Evolutionary conservation across 1,140 invertebrate species (phyloP), one percentile per base, ranked within the genome.

Genomic region (Scaptomyza hsui): DNA sequence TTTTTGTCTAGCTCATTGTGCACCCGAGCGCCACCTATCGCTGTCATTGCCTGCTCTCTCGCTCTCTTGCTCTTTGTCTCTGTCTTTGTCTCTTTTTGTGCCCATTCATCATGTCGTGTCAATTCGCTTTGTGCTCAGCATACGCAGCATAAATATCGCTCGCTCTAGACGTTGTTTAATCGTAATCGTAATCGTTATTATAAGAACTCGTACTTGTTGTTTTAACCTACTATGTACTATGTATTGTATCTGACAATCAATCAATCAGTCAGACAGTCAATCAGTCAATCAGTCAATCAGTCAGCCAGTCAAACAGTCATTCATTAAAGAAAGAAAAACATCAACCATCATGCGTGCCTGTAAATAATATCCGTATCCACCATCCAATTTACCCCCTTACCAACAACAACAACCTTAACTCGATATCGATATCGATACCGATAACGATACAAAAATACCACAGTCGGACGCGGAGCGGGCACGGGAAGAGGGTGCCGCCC

Each of bases 381-480:
- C 62, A 75, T 83, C 79, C 79, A 83, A 77, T 83, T 70, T 83
- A 78, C 79, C 79, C 73, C 37, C 62, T 35, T 15, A 44, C 39
- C 44, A 57, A 41, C 42, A 42, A 71, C 73, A 45, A 48, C 39
- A 26, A 67, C 70, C 42, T 52, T 42, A 52, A 63, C 70, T 19
- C 51, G 3, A 18, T 10, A 55, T 18, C 41, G 55, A 67, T 35
- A 72, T 72, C 61, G 62, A 75, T 56, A 72, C 74, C 59, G 61
- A 39, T 29, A 63, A 44, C 7, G 42, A 61, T 56, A 39, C 47
- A 29, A 64, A 26, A 47, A 64, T 21, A 39, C 63, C 63, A 52
- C 94, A 95, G 88, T 93, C 96, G 3, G 97, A 98, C 90, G 96
- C 96, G 68, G 97, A 98, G 77, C 94, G 97, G 83, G 95, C 96